Conservation (phyloP, 53 echinoderm and acorn worm genomes). For the Echinometra lucunter region DNA sequence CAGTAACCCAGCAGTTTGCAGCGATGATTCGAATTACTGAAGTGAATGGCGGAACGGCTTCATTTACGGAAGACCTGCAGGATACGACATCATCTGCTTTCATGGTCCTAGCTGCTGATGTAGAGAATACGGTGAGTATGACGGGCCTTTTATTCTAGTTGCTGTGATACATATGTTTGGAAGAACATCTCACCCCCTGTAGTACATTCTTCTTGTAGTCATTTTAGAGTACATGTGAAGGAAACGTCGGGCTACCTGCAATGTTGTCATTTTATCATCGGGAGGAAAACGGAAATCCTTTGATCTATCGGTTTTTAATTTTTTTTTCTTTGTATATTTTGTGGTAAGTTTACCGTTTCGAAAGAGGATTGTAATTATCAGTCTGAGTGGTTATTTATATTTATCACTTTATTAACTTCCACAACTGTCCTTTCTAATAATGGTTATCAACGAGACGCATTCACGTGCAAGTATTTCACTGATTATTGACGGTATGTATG, state of each 20-base stretch:
- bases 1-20: conserved; percentile 70
- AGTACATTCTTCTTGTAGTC: no score
- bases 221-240: no score
- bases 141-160: background rate
- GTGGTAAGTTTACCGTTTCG: background rate
- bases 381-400: background rate
- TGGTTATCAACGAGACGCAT: background rate
- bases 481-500: background rate
- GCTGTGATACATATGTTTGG: background rate
- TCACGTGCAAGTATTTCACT: background rate
- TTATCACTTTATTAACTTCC: no score
- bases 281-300: background rate
- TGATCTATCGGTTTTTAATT: background rate
- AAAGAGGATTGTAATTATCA: background rate
- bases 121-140: conserved; percentile 20
- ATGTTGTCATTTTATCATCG: no score
- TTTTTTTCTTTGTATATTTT: background rate
- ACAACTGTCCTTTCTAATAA: no score
- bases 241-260: no score
- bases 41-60: conserved; percentile 48
- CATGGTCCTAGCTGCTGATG: conserved; percentile 60
- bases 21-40: conserved; percentile 64
- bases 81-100: conserved; percentile 61
- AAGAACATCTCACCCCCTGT: background rate
- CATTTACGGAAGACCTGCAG: conserved; percentile 57